Conservation (phyloP, 1,140 invertebrate genomes). For the Hyphantria cunea region DNA sequence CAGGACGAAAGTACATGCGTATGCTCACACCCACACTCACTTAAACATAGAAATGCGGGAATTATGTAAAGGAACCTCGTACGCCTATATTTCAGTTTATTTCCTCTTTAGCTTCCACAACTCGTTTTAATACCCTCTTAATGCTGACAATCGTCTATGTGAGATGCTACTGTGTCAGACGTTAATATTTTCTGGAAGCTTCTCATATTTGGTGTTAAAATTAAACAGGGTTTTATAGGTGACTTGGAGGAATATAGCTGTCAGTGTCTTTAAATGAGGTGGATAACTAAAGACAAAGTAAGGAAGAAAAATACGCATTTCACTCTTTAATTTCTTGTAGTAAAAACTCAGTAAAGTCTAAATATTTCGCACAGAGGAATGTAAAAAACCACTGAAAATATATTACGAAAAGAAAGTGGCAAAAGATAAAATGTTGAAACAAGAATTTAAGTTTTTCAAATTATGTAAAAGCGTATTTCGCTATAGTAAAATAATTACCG, state of each 20-base stretch:
- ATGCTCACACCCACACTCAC: not conserved
- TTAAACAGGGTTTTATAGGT: not conserved
- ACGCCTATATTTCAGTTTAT: conserved; percentile 5
- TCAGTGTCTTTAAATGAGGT: not conserved
- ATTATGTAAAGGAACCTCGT: conserved; percentile 1
- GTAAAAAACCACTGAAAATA: too few relatives aligned
- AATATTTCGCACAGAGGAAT: too few relatives aligned
- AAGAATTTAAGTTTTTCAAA: too few relatives aligned
- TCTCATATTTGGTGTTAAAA: not conserved
- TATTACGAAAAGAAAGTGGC: too few relatives aligned
- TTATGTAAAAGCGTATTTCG: too few relatives aligned
- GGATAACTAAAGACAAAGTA: too few relatives aligned
- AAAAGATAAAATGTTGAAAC: too few relatives aligned
- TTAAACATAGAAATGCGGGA: not conserved
- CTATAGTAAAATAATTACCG: too few relatives aligned
- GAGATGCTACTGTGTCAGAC: not conserved
- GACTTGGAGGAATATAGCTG: not conserved
- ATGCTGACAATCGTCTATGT: not conserved
- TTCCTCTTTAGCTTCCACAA: not conserved
- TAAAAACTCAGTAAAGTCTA: too few relatives aligned
- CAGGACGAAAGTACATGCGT: too few relatives aligned
- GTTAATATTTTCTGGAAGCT: conserved; percentile 1
- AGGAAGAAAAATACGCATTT: too few relatives aligned
- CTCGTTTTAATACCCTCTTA: not conserved
- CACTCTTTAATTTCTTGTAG: too few relatives aligned